phyloP scores from a whole-genome alignment of 2,113 vertebrate genomes.

The Benitochromis conjunctus region DNA sequence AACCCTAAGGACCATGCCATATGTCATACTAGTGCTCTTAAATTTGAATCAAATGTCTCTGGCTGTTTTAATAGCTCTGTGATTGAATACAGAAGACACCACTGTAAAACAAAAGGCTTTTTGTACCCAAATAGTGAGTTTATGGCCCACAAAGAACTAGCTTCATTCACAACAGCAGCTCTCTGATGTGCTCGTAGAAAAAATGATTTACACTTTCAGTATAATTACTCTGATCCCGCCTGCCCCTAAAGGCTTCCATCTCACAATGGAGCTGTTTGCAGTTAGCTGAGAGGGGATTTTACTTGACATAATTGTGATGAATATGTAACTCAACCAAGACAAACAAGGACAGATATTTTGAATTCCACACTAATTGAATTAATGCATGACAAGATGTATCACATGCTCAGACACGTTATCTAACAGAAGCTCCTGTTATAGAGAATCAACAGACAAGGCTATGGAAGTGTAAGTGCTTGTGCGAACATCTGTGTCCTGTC shows the following conservation, averaged over 20 bases:
- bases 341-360: conserved; percentile 40
- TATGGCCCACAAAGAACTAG: conserved; percentile 36
- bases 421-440: conserved; percentile 1
- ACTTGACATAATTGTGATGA: conserved; percentile 41
- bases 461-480: neutral
- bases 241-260: neutral
- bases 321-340: conserved; percentile 42
- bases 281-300: conserved; percentile 20
- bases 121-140: conserved; percentile 5
- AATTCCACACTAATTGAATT: conserved; percentile 43
- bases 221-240: conserved; percentile 39
- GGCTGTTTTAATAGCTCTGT: conserved; percentile 5
- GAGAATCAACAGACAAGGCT: neutral
- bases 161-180: conserved; percentile 25
- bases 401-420: neutral
- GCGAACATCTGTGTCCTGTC: neutral
- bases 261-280: conserved; percentile 43
- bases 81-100: conserved; percentile 13
- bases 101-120: conserved; percentile 32
- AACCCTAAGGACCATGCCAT: conserved; percentile 12
- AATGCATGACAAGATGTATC: conserved; percentile 35
- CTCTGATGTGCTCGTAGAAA: conserved; percentile 38
- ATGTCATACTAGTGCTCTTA: conserved; percentile 26
- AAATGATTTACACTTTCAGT: conserved; percentile 49
- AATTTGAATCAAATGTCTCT: conserved; percentile 49